Evolutionary conservation across 2,797 vertebrate genomes (phyloP).

Genomic region (Myiotriccus ornatus): DNA sequence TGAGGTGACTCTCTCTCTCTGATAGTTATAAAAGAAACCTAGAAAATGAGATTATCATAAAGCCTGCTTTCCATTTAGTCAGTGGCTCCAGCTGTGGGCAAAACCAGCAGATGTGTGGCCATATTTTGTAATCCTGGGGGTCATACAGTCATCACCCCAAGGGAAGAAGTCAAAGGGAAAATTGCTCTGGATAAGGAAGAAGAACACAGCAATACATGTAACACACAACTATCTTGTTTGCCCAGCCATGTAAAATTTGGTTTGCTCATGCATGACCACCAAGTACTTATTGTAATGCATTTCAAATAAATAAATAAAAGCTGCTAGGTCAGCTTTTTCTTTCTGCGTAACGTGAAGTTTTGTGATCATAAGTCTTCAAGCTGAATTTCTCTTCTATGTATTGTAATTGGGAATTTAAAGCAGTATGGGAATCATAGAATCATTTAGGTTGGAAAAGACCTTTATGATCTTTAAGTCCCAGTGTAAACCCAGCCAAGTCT

Average conservation of each 20-base stretch:
- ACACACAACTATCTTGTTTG: neutral
- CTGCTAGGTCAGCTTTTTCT: conserved; percentile 19
- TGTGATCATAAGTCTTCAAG: conserved; percentile 27
- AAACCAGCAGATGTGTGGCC: neutral
- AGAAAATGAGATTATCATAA: neutral
- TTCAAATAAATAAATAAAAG: neutral
- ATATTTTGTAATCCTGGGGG: neutral
- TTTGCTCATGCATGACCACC: neutral
- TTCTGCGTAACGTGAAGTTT: neutral
- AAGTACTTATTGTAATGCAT: neutral
- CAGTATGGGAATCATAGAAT: neutral
- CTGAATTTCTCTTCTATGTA: neutral
- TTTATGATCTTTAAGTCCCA: accelerated
- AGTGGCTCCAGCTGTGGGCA: neutral
- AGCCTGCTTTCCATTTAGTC: neutral
- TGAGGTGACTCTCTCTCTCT: neutral
- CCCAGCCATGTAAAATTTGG: neutral
- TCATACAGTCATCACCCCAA: no score
- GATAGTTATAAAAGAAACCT: neutral
- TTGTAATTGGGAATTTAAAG: neutral
- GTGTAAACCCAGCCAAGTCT: neutral
- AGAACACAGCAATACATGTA: neutral
- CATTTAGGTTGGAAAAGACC: neutral
- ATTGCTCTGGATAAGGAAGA: neutral
- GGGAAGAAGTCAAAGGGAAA: neutral